A percentile compares a stretch with the other conserved stretches of the same genome.
phyloP scores from a whole-genome alignment of 2,888 invertebrate genomes.

The Vesta saturnalis region DNA sequence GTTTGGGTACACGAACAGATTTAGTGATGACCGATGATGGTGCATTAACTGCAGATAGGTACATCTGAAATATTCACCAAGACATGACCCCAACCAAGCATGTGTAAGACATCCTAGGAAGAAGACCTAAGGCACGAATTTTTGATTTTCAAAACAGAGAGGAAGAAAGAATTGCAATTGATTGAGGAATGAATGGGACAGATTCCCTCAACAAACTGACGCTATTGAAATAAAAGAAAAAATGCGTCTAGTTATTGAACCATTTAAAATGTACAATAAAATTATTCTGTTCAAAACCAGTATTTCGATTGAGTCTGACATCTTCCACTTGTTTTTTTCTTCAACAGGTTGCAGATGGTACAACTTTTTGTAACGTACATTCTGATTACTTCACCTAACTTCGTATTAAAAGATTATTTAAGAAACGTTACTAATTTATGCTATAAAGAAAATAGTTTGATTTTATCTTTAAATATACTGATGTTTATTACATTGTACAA shows the following conservation, averaged over 20 bases:
- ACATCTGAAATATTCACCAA: neutral
- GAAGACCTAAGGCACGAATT: neutral
- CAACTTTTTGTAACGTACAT: neutral
- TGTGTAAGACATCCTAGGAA: neutral
- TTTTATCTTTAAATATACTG: neutral
- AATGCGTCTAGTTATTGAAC: neutral
- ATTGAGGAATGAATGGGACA: neutral
- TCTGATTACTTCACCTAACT: neutral
- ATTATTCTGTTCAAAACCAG: neutral
- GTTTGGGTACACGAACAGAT: neutral
- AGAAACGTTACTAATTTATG: neutral
- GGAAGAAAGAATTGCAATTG: neutral
- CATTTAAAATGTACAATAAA: too few species aligned
- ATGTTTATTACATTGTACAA: too few species aligned
- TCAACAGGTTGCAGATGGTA: neutral
- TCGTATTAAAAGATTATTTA: neutral
- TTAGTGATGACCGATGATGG: neutral
- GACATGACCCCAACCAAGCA: neutral
- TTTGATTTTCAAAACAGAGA: neutral
- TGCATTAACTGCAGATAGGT: neutral
- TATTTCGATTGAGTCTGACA: neutral
- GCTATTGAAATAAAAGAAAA: neutral
- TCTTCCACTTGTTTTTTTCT: neutral
- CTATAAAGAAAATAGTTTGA: neutral
- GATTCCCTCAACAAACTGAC: neutral